Conservation (phyloP, 1,140 invertebrate species). For the Ladona fulva region DNA sequence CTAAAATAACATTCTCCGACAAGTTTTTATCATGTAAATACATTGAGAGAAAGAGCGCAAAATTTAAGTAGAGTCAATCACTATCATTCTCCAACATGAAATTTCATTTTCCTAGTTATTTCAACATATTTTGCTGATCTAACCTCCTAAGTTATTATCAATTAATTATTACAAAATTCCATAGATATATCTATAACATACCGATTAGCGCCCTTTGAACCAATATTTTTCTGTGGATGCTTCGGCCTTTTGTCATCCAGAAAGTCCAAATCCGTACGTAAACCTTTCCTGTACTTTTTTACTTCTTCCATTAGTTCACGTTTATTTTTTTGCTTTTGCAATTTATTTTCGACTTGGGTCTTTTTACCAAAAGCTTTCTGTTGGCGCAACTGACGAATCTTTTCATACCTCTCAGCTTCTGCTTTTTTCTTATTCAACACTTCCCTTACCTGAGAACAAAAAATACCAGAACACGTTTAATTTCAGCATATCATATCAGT, state of each 20-base stretch:
- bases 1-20: too few relatives aligned
- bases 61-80: too few relatives aligned
- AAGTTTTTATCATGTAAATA: too few relatives aligned
- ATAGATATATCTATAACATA: too few relatives aligned
- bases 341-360: conserved; percentile 71
- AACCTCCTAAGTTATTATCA: too few relatives aligned
- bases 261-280: conserved; percentile 68
- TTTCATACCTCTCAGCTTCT: conserved; percentile 74
- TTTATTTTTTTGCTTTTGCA: conserved; percentile 55
- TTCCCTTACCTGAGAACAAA: conserved; percentile 53
- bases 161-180: too few relatives aligned
- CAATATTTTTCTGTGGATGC: conserved; percentile 29
- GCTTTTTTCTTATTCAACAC: conserved; percentile 77
- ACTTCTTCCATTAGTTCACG: conserved; percentile 37
- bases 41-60: too few relatives aligned
- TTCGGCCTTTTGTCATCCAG: conserved; percentile 62
- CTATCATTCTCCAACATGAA: too few relatives aligned
- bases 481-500: too few relatives aligned
- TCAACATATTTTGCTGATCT: too few relatives aligned
- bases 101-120: conserved; percentile 21
- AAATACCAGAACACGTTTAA: too few relatives aligned
- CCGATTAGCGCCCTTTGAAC: too few relatives aligned
- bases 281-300: conserved; percentile 77
- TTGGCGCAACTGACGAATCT: conserved; percentile 76
- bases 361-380: conserved; percentile 90